Percentiles rank a stretch among this genome's conserved stretches.
phyloP scores from a whole-genome alignment of 1,140 invertebrate genomes.

The Drosophila watanabei region DNA sequence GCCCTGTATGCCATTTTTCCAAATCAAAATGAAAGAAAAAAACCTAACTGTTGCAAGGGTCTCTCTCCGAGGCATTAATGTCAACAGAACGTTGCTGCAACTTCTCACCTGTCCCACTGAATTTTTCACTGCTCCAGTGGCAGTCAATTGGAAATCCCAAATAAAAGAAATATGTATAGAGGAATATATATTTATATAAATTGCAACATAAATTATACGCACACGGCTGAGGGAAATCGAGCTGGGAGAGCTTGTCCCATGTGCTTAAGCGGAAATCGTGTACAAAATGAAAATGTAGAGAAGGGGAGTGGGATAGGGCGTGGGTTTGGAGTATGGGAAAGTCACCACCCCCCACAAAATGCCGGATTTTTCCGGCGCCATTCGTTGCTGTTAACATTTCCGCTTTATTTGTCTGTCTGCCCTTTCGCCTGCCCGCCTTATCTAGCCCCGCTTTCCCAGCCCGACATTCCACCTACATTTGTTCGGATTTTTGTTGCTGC shows the following conservation, averaged over 20 bases:
- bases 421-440: constrained; percentile 38
- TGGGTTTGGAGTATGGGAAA: not conserved
- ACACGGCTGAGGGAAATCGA: constrained; percentile 31
- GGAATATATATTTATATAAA: constrained; percentile 71
- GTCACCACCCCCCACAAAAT: not conserved
- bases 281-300: constrained; percentile 59
- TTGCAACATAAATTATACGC: constrained; percentile 78
- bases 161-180: constrained; percentile 12
- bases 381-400: constrained; percentile 82
- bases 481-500: constrained; percentile 52
- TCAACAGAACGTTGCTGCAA: constrained; percentile 61
- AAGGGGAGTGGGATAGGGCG: not conserved
- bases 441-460: constrained; percentile 19
- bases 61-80: constrained; percentile 69
- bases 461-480: constrained; percentile 56
- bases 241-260: constrained; percentile 32
- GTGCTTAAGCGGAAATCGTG: constrained; percentile 77
- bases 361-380: constrained; percentile 58
- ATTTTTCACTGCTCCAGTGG: constrained; percentile 29
- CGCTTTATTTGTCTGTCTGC: constrained; percentile 81
- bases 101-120: constrained; percentile 39
- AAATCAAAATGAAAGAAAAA: constrained; percentile 4
- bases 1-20: constrained; percentile 18
- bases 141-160: constrained; percentile 67
- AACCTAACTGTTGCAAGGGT: constrained; percentile 27